Conservation (phyloP, 2,113 vertebrate species). For the Uropsilus gracilis region DNA sequence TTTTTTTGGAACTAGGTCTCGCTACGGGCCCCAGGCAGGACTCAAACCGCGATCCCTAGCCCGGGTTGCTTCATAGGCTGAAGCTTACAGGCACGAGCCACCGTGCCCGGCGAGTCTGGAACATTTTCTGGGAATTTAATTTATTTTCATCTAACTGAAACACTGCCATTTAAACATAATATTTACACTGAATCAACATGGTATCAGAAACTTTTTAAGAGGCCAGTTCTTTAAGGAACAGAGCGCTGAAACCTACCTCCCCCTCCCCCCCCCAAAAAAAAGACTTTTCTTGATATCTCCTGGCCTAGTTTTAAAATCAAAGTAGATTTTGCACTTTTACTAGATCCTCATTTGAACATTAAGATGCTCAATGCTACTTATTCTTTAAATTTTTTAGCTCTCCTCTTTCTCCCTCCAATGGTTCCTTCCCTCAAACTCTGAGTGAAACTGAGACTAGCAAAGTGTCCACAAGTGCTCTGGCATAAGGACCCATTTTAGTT, state of each 20-base stretch:
- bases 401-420: background rate
- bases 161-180: background rate
- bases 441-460: background rate
- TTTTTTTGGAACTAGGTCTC: too few relatives aligned
- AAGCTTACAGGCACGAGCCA: too few relatives aligned
- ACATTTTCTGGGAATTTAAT: background rate
- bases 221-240: background rate
- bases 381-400: background rate
- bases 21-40: too few relatives aligned
- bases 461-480: background rate
- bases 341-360: background rate
- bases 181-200: too few relatives aligned
- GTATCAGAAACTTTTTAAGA: background rate
- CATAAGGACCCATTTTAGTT: background rate
- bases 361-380: background rate
- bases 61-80: too few relatives aligned
- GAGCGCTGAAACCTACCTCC: background rate
- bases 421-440: background rate
- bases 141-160: background rate
- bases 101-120: too few relatives aligned
- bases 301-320: background rate
- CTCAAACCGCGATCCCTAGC: too few relatives aligned
- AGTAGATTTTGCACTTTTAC: background rate
- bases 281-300: background rate
- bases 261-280: too few relatives aligned